phyloP scores from a whole-genome alignment of 2,797 vertebrate species.

The Lagorchestes hirsutus region DNA sequence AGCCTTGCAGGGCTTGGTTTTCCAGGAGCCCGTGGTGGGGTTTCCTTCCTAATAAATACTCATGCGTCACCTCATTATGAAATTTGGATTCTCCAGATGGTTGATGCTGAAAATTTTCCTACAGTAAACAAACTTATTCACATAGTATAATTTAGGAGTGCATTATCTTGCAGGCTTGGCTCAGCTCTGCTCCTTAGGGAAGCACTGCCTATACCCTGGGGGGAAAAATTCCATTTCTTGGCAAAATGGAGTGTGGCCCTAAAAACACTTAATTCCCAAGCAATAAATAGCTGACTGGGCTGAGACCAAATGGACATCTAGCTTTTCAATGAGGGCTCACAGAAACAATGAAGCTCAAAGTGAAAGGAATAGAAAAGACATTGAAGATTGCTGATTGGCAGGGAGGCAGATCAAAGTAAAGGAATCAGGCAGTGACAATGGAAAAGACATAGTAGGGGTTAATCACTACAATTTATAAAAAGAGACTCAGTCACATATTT shows the following conservation, averaged over 20 bases:
- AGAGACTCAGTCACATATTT: not conserved
- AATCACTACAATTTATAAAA: not conserved
- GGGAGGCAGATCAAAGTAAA: not conserved
- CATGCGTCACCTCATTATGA: not conserved
- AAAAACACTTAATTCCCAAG: slow-evolving; percentile 37
- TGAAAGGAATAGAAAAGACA: slow-evolving; percentile 9
- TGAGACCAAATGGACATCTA: not conserved
- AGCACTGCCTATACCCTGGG: slow-evolving; percentile 26
- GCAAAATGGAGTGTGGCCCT: slow-evolving; percentile 13
- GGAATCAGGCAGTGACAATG: not conserved
- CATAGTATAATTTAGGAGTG: not conserved
- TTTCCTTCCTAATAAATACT: slow-evolving; percentile 20
- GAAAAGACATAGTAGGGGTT: not conserved
- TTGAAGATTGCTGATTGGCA: not conserved
- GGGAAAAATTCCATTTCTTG: slow-evolving; percentile 14
- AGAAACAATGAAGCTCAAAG: not conserved
- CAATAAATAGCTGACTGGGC: not conserved
- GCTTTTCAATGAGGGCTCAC: not conserved
- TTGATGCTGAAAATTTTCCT: not conserved
- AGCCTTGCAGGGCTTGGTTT: not conserved
- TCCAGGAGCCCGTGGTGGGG: not conserved
- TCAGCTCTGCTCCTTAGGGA: slow-evolving; percentile 37
- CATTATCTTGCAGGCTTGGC: not conserved
- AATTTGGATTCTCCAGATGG: not conserved
- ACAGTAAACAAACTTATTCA: not conserved